A percentile compares a stretch with the other conserved stretches of the same genome.
phyloP scores from a whole-genome alignment of 2,113 vertebrate species.

The Origma solitaria region DNA sequence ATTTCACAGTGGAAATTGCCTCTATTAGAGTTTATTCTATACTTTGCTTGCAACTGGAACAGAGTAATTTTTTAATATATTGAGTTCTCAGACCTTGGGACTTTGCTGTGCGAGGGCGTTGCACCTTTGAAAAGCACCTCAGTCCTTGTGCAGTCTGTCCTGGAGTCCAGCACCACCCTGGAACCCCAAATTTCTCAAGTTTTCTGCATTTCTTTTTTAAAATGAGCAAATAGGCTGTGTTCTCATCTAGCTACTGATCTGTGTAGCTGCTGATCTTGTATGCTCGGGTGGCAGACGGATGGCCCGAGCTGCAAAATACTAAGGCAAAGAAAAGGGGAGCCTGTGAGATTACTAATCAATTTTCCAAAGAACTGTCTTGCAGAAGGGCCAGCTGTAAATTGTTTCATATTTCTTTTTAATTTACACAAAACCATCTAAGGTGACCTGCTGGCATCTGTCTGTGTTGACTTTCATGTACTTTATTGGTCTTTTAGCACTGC shows the following conservation, averaged over 20 bases:
- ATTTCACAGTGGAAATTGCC: neutral
- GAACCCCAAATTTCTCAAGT: neutral
- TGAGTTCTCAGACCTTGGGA: neutral
- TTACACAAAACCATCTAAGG: constrained; percentile 20
- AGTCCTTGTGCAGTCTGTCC: neutral
- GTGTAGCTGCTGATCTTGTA: neutral
- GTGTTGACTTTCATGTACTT: neutral
- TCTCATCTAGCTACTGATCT: constrained; percentile 11
- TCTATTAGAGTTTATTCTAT: neutral
- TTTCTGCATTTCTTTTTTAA: neutral
- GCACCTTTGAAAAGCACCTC: neutral
- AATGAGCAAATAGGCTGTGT: neutral
- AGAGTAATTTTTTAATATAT: neutral
- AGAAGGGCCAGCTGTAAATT: constrained; percentile 5
- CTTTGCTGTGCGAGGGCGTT: neutral
- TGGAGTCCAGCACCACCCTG: neutral
- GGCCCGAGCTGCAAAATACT: neutral
- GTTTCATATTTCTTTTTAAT: constrained; percentile 45
- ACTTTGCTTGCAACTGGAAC: neutral
- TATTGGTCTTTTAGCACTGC: neutral
- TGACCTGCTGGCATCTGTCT: constrained; percentile 28
- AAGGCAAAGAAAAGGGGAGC: neutral
- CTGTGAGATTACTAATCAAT: constrained; percentile 32
- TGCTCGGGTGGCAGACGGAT: neutral
- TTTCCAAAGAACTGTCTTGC: constrained; percentile 1